phyloP scores from a whole-genome alignment of 2,113 vertebrate genomes.

The Myrmecophaga tridactyla region DNA sequence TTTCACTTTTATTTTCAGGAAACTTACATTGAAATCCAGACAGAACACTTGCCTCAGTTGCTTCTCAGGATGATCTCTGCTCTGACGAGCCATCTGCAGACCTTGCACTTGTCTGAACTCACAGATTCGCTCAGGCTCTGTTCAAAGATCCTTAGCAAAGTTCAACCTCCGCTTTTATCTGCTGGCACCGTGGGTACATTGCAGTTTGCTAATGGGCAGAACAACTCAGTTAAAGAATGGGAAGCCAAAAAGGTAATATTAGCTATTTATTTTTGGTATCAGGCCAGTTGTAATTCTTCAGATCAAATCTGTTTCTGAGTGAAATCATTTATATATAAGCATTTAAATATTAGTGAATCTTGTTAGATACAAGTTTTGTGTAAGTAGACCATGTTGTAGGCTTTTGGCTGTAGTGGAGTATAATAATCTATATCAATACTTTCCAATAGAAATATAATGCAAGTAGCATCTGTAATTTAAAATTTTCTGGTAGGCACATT shows the following conservation, averaged over 20 bases:
- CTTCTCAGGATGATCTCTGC: constrained; percentile 96
- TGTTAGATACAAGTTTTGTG: background rate
- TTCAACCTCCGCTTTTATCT: constrained; percentile 95
- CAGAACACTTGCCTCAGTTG: constrained; percentile 97
- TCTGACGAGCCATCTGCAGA: constrained; percentile 91
- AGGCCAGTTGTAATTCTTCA: background rate
- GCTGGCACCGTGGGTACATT: constrained; percentile 82
- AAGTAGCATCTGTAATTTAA: background rate
- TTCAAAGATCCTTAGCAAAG: constrained; percentile 99
- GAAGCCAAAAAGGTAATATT: constrained; percentile 90
- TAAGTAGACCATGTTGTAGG: background rate
- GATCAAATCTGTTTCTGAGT: background rate
- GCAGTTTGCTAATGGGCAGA: constrained; percentile 83
- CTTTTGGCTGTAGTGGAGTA: background rate
- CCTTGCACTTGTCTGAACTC: constrained; percentile 91
- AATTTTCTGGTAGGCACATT: background rate
- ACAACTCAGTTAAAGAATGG: constrained; percentile 84
- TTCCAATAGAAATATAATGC: background rate
- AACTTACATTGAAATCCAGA: constrained; percentile 99
- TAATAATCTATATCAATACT: background rate
- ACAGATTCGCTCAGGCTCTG: constrained; percentile 96
- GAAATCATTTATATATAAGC: background rate
- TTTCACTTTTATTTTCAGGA: constrained; percentile 85
- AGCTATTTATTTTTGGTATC: background rate
- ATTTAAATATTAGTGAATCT: background rate